Base-by-base conservation (phyloP, 2,888 invertebrate species). In the Eucriotettix oculatus region DNA sequence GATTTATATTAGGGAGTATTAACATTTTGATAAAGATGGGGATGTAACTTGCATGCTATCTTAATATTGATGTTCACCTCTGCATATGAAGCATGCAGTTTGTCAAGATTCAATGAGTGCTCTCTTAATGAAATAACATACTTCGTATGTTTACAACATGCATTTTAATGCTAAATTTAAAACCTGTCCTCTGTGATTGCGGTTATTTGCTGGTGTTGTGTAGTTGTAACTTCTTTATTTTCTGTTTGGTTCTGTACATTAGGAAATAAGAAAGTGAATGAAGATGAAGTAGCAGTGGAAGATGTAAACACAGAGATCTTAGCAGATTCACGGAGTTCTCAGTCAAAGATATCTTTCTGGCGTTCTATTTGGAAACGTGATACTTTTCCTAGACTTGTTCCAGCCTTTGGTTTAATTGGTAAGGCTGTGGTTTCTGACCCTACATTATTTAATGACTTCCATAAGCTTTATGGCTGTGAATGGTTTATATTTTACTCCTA, bases 351-450 rank as follows among this genome's bases (percentile, higher is more conserved):
- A 16, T 58, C 61, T 16, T 29, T 61, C 41, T 61, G 61, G 61
- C 61, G 55, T 56, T 58, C 61, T 59, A 67, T 69, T 66, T 71
- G 71, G 71, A 68, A 69, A 65, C 67, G 68, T 65, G 69, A 71
- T 61, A 65, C 65, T 62, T 70, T 70, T 65, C 71, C 69, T 64
- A 66, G 70, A 65, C 67, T 69, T 68, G 65, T 71, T 63, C 66
- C 70, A 64, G 70, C 70, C 67, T 71, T 69, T 65, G 71, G 70
- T 65, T 67, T 71, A 63, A 65, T 71, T 66, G 71, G 70, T 71
- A 70, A 70, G 71, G 68, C 63, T 67, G 62, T 48, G n/a, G 12
- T 48, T n/a, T 48, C n/a, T 29, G 3, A 29, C 29, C 29, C 29
- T 29, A 29, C 29, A 29, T 29, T n/a, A 29, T 29, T 29, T 29